These are phyloP conservation scores for Unio pictorum DNA, from an alignment of 2,888 invertebrate genomes.

Conservation along the genomic window DNA sequence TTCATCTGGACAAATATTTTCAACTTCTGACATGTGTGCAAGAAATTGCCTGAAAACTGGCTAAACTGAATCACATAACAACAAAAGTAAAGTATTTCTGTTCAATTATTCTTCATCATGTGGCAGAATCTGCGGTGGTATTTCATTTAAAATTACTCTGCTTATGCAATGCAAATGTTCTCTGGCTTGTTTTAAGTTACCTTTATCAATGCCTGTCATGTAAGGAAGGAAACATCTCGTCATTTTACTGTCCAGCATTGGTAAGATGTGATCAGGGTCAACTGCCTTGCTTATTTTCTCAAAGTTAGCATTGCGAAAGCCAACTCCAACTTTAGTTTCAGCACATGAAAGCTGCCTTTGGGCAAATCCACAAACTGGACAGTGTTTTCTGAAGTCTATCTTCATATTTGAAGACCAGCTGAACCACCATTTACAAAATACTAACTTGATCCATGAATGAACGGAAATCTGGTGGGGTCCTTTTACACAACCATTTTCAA, in stretches of 20 bases:
- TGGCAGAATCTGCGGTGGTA: background rate
- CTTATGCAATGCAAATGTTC: background rate
- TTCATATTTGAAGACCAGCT: constrained; percentile 16
- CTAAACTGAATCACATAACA: too few relatives aligned
- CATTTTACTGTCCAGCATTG: constrained; percentile 4
- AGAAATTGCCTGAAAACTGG: too few relatives aligned
- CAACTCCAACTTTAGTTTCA: constrained; percentile 24
- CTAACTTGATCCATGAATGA: constrained; percentile 11
- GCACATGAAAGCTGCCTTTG: constrained; percentile 19
- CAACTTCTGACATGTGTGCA: too few relatives aligned
- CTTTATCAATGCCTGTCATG: background rate
- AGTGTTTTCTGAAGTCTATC: constrained; percentile 8
- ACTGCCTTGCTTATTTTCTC: constrained; percentile 17
- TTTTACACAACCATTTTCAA: too few relatives aligned
- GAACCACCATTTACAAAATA: constrained; percentile 18
- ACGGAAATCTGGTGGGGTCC: background rate
- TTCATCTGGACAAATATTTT: constrained; percentile 2
- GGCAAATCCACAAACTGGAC: constrained; percentile 11
- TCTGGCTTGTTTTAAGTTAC: background rate
- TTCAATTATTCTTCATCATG: background rate
- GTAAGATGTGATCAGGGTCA: constrained; percentile 7
- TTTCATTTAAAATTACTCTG: background rate
- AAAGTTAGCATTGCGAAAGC: constrained; percentile 20
- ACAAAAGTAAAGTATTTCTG: too few relatives aligned
- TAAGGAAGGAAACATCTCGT: constrained; percentile 7